A percentile compares a stretch with the other conserved stretches of the same genome.
Evolutionary conservation across 2,888 invertebrate species (phyloP).

Genomic region (Galerucella calmariensis): DNA sequence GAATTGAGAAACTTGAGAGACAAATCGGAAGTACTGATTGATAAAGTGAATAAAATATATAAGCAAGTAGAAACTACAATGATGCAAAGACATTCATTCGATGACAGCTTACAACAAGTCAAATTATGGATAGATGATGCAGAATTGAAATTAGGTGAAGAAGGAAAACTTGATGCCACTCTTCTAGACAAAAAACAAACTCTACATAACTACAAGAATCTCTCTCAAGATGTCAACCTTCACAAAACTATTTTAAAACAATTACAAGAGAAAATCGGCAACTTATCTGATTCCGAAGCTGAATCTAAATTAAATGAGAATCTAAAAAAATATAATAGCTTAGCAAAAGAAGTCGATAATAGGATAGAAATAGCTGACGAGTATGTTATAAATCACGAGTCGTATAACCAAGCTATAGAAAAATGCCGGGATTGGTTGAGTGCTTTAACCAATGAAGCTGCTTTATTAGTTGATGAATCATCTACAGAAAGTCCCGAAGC

Average conservation of each 20-base stretch:
- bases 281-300: constrained; percentile 83
- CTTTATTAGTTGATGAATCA: constrained; percentile 80
- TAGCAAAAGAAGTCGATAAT: constrained; percentile 75
- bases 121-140: constrained; percentile 87
- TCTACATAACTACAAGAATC: constrained; percentile 81
- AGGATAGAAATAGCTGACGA: constrained; percentile 76
- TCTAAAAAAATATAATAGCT: constrained; percentile 76
- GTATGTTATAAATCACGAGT: constrained; percentile 84
- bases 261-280: constrained; percentile 82
- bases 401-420: constrained; percentile 83
- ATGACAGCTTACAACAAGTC: constrained; percentile 90
- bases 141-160: constrained; percentile 78
- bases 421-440: constrained; percentile 86
- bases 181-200: constrained; percentile 90
- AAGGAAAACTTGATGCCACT: constrained; percentile 79
- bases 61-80: constrained; percentile 90
- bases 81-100: constrained; percentile 91
- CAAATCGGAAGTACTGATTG: constrained; percentile 85
- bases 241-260: constrained; percentile 88
- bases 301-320: constrained; percentile 79
- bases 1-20: constrained; percentile 84
- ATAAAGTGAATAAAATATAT: constrained; percentile 84
- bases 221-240: constrained; percentile 86
- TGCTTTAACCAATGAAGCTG: constrained; percentile 81
- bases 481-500: constrained; percentile 82